Conservation (phyloP, 2,888 invertebrate genomes). For the Emmelina monodactyla region DNA sequence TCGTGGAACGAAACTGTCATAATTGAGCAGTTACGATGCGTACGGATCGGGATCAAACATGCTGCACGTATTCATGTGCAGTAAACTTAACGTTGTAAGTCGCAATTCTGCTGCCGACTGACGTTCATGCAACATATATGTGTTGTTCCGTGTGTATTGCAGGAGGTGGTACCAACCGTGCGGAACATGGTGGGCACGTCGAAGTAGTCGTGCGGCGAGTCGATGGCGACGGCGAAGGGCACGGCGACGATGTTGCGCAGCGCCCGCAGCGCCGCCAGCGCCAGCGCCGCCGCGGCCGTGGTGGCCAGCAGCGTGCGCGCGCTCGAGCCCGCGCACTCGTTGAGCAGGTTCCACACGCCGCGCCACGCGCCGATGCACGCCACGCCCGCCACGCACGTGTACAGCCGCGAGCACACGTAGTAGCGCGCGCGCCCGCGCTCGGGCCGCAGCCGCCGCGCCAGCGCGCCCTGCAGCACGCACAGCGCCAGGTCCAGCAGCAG, state of each 20-base stretch:
- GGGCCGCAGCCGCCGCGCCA: slow-evolving; percentile 66
- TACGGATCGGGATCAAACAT: no score
- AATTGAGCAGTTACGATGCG: no score
- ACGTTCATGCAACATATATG: no score
- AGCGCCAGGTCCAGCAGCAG: slow-evolving; percentile 74
- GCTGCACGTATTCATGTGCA: no score
- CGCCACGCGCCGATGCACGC: slow-evolving; percentile 90
- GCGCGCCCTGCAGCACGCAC: slow-evolving; percentile 71
- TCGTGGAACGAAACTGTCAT: no score
- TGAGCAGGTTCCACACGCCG: slow-evolving; percentile 81
- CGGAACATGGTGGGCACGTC: slow-evolving; percentile 86
- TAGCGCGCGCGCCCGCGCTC: slow-evolving; percentile 73
- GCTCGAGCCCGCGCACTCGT: slow-evolving; percentile 72
- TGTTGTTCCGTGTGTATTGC: no score
- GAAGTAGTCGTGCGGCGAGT: slow-evolving; percentile 80
- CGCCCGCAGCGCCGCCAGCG: slow-evolving; percentile 73
- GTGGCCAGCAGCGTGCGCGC: slow-evolving; percentile 68
- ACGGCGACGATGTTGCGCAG: slow-evolving; percentile 83
- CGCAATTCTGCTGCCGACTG: no score
- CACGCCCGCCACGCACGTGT: slow-evolving; percentile 78
- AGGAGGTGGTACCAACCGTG: slow-evolving; percentile 81
- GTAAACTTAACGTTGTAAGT: no score
- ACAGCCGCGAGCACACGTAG: slow-evolving; percentile 74
- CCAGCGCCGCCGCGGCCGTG: slow-evolving; percentile 71
- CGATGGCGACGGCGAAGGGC: slow-evolving; percentile 80